Evolutionary conservation across 2,797 vertebrate species (phyloP).

Genomic region (Myotis vivesi): DNA sequence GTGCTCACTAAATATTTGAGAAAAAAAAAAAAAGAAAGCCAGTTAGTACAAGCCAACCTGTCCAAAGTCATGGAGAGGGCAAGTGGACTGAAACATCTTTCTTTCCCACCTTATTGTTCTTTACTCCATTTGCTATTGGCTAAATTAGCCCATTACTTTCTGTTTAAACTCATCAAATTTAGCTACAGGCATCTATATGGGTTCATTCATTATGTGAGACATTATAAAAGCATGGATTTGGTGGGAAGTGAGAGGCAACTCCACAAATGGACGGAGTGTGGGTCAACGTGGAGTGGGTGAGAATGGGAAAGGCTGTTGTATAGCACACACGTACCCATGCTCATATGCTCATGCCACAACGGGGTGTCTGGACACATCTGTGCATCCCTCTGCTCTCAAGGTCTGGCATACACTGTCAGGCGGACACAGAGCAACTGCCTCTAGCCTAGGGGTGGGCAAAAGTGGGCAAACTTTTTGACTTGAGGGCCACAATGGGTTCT

Average conservation of each 20-base stretch:
- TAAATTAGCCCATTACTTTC: neutral
- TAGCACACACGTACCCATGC: neutral
- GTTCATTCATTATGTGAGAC: neutral
- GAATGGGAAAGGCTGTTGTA: fast-evolving
- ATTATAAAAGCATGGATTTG: neutral
- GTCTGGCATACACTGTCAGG: neutral
- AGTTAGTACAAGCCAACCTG: neutral
- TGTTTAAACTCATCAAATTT: neutral
- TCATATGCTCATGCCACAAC: fast-evolving
- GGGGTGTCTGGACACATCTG: too few relatives aligned
- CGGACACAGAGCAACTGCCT: neutral
- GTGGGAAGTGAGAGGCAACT: neutral
- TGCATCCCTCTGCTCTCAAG: neutral
- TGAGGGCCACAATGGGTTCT: too few relatives aligned
- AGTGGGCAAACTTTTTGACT: too few relatives aligned
- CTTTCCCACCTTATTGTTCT: neutral
- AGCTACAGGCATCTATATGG: neutral
- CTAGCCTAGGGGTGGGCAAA: too few relatives aligned
- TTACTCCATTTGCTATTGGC: neutral
- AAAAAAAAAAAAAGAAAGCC: neutral
- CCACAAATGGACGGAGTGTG: neutral
- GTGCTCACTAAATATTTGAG: neutral
- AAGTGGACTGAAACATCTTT: neutral
- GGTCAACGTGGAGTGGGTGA: fast-evolving
- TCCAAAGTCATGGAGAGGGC: neutral